Base-by-base conservation (phyloP, 2,888 invertebrate species). In the Caenorhabditis panamensis region DNA sequence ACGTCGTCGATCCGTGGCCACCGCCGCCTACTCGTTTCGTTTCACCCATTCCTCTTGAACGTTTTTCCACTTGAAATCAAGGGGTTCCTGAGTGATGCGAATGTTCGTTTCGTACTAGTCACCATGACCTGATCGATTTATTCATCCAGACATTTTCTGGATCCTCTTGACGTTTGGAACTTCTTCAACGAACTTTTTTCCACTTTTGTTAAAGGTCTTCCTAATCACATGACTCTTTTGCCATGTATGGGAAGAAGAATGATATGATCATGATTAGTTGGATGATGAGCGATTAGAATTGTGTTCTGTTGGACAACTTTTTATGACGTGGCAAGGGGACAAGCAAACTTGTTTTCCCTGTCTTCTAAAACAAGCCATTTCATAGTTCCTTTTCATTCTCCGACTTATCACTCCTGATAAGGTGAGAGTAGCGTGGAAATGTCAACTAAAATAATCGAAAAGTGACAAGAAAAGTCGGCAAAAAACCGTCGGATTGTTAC, bases 41-140 rank as follows among this genome's bases (percentile, higher is more conserved):
- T 47, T 41, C 16, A 9, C 13, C 41, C 20, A 4, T 18, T n/a
- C 47, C 20, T 47, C 47, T 20, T 47, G 47, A 47, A 47, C 47
- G 47, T 47, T 47, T 47, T 47, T 47, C 47, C 47, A 47, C 47
- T 47, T 47, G 47, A 47, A 47, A 47, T 47, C 47, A 47, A 47
- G 47, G 47, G 47, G 47, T 47, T 47, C 47, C 18, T 47, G 47
- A 47, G 47, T 47, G 47, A 47, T 47, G n/a, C 11, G 47, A 2
- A 18, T 20, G 41, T 41, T 41, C 41, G 41, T 11, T 3, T 47
- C 18, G 47, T 47, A 47, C 47, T 47, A 47, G 47, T n/a, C 47
- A 47, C 47, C 47, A 18, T 18, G 47, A 47, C 47, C 47, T 18
- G 5, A 47, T 47, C 47, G 3, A 41, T 41, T 31, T 4, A 31